A percentile compares a stretch with the other conserved stretches of the same genome.
Evolutionary conservation across 2,113 vertebrate genomes (phyloP).

Genomic region (Eptesicus fuscus): DNA sequence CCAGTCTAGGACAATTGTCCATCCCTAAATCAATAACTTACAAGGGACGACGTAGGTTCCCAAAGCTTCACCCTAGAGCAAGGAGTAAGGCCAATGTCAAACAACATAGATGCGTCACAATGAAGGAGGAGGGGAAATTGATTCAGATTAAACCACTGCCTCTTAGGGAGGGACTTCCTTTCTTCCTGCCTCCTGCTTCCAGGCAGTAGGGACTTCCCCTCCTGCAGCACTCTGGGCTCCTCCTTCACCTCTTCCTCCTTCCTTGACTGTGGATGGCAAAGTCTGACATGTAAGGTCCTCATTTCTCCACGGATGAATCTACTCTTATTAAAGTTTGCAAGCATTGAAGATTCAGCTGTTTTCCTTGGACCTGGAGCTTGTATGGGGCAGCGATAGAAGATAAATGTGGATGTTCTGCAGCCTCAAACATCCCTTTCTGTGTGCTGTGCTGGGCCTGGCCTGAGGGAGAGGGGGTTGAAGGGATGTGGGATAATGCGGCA

Average conservation of each 20-base stretch:
- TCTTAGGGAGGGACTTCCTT: not conserved
- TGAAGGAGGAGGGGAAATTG: not conserved
- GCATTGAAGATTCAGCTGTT: not conserved
- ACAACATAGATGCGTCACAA: not conserved
- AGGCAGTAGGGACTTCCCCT: not conserved
- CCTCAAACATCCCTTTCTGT: not conserved
- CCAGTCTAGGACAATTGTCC: not conserved
- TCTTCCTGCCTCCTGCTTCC: not conserved
- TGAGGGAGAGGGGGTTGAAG: not conserved
- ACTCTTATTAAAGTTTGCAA: not conserved
- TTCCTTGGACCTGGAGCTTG: not conserved
- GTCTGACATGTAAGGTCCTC: not conserved
- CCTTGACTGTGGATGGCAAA: not conserved
- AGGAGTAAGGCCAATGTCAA: not conserved
- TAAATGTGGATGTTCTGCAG: not conserved
- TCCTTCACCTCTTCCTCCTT: not conserved
- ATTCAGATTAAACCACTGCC: not conserved
- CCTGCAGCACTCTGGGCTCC: not conserved
- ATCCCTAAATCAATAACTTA: not conserved
- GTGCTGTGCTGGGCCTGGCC: not conserved
- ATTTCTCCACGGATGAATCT: not conserved
- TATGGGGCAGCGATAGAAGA: not conserved
- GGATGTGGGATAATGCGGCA: not conserved
- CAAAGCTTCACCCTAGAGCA: not conserved
- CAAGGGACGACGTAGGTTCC: not conserved